A percentile compares a stretch with the other conserved stretches of the same genome.
These are phyloP conservation scores for Synergus itoensis DNA, from an alignment of 2,888 invertebrate genomes.

Conservation along the genomic window DNA sequence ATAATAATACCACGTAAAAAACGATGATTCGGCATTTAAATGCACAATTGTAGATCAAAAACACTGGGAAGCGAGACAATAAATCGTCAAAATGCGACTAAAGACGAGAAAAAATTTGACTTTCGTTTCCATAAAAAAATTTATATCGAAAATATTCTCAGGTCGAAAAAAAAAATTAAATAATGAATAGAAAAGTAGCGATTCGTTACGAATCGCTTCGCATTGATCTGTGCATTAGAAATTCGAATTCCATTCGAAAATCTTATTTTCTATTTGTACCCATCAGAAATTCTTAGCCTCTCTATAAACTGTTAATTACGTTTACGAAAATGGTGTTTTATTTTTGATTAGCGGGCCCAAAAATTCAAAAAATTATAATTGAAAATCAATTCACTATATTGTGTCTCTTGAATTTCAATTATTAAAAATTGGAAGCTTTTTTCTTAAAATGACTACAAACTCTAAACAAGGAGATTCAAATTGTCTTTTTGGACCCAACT, in stretches of 20 bases:
- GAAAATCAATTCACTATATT: neutral
- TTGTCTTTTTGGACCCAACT: conserved; percentile 15
- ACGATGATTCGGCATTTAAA: conserved; percentile 65
- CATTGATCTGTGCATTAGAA: conserved; percentile 60
- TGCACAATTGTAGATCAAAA: conserved; percentile 50
- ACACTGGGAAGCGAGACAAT: conserved; percentile 5
- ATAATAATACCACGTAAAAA: conserved; percentile 62
- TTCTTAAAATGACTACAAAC: neutral
- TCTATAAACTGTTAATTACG: conserved; percentile 52
- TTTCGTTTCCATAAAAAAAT: neutral
- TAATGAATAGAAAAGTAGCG: conserved; percentile 43
- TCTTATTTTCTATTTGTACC: conserved; percentile 75
- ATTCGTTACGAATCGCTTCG: conserved; percentile 10
- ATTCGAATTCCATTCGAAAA: conserved; percentile 65
- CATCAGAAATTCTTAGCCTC: conserved; percentile 72
- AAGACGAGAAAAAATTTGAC: neutral
- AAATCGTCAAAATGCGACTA: neutral
- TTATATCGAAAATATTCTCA: neutral
- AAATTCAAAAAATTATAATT: neutral
- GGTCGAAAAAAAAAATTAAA: neutral
- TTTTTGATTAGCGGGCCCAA: neutral
- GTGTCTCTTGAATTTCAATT: too few relatives aligned
- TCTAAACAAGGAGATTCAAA: neutral
- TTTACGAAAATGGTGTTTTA: conserved; percentile 11
- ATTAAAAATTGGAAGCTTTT: too few relatives aligned